Conservation (phyloP, 1,140 invertebrate genomes). For the Heterodera carotae region DNA sequence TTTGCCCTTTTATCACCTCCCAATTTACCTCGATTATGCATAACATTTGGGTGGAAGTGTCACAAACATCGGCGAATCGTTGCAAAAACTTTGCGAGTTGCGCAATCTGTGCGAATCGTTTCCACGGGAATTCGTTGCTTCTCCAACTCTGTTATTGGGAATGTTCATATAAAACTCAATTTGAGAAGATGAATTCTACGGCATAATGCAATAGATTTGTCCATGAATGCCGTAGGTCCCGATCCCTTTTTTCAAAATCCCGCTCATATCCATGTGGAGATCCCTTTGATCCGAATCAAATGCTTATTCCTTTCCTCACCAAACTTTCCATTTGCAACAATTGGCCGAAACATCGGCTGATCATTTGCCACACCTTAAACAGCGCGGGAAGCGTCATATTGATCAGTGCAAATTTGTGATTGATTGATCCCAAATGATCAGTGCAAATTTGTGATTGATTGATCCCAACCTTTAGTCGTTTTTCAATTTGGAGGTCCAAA, state of each 20-base stretch:
- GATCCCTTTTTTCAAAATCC: no score
- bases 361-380: conserved; percentile 1
- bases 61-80: background rate
- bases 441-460: no score
- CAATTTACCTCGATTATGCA: background rate
- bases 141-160: background rate
- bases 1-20: no score
- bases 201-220: no score
- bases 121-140: background rate
- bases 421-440: background rate
- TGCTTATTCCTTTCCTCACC: background rate
- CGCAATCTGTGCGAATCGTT: background rate
- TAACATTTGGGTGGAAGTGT: background rate
- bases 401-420: no score
- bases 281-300: background rate
- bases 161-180: no score
- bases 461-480: background rate
- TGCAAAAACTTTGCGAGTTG: background rate
- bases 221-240: no score
- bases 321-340: background rate
- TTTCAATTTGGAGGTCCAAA: background rate
- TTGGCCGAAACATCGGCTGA: background rate
- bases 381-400: no score
- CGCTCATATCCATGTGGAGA: no score
- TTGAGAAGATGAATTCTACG: no score